Percentiles rank a stretch among this genome's conserved stretches.
These are phyloP conservation scores for Gymnoscopelus braueri DNA, from an alignment of 2,797 vertebrate species.

Conservation along the genomic window DNA sequence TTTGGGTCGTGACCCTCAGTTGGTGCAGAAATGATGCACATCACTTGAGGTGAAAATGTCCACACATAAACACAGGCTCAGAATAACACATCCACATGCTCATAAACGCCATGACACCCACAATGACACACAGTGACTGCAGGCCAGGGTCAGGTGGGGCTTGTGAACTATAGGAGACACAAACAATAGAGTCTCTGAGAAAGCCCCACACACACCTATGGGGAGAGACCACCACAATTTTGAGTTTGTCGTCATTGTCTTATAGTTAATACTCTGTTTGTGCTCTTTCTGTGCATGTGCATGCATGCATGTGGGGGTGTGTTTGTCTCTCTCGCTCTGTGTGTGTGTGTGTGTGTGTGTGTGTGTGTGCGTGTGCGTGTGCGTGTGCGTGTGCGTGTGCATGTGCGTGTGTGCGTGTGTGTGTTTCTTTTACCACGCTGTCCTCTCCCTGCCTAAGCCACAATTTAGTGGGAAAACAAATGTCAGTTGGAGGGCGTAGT, in stretches of 20 bases:
- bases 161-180: constrained; percentile 49
- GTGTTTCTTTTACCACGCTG: constrained; percentile 64
- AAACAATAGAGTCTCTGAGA: constrained; percentile 53
- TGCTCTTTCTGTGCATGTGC: neutral
- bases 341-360: constrained; percentile 1
- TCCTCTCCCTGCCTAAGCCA: constrained; percentile 66
- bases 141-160: constrained; percentile 48
- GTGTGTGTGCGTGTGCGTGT: constrained; percentile 2
- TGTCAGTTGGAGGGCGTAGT: constrained; percentile 81
- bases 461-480: constrained; percentile 80
- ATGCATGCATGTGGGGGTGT: constrained; percentile 5
- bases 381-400: constrained; percentile 12
- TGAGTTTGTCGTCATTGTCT: constrained; percentile 54
- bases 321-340: no score
- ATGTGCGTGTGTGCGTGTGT: constrained; percentile 36
- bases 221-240: constrained; percentile 41
- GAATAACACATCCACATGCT: neutral
- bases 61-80: constrained; percentile 10
- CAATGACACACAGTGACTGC: constrained; percentile 47
- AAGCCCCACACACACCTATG: constrained; percentile 43
- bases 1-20: no score
- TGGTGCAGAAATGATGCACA: no score
- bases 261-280: constrained; percentile 63
- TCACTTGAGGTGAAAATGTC: neutral
- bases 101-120: constrained; percentile 21